A percentile compares a stretch with the other conserved stretches of the same genome.
Evolutionary conservation across 2,888 invertebrate species (phyloP).

Genomic region (Alviniconcha strummeri): DNA sequence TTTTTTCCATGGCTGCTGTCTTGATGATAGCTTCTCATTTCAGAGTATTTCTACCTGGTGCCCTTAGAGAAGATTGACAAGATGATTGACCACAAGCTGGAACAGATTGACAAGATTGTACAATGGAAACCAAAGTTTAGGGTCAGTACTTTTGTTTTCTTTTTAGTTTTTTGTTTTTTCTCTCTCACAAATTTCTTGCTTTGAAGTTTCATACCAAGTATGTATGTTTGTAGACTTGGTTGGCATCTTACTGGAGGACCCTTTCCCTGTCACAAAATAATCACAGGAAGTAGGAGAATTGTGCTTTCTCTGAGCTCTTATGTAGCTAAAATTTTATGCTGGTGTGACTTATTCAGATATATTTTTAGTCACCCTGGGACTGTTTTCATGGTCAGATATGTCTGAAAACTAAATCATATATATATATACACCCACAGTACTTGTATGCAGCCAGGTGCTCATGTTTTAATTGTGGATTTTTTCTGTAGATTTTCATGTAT

Average conservation of each 20-base stretch:
- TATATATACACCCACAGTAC: too few relatives aligned
- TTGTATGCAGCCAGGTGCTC: too few relatives aligned
- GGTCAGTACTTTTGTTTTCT: slow-evolving; percentile 41
- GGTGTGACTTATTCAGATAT: too few relatives aligned
- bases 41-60: slow-evolving; percentile 55
- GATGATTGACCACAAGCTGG: slow-evolving; percentile 52
- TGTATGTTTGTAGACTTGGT: not conserved
- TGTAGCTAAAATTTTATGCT: too few relatives aligned
- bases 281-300: not conserved
- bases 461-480: too few relatives aligned
- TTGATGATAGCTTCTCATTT: not conserved
- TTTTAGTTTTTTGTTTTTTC: not conserved
- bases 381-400: too few relatives aligned
- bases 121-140: slow-evolving; percentile 60
- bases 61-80: slow-evolving; percentile 61
- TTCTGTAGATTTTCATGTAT: too few relatives aligned
- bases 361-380: too few relatives aligned
- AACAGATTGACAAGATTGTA: slow-evolving; percentile 56
- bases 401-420: too few relatives aligned
- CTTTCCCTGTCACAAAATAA: not conserved
- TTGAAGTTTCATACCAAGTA: not conserved
- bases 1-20: not conserved
- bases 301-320: too few relatives aligned
- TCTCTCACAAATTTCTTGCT: not conserved
- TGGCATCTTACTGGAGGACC: not conserved